Percentiles rank a stretch among this genome's conserved stretches.
Conservation (phyloP, 2,888 invertebrate species). For the Synanthedon vespiformis region DNA sequence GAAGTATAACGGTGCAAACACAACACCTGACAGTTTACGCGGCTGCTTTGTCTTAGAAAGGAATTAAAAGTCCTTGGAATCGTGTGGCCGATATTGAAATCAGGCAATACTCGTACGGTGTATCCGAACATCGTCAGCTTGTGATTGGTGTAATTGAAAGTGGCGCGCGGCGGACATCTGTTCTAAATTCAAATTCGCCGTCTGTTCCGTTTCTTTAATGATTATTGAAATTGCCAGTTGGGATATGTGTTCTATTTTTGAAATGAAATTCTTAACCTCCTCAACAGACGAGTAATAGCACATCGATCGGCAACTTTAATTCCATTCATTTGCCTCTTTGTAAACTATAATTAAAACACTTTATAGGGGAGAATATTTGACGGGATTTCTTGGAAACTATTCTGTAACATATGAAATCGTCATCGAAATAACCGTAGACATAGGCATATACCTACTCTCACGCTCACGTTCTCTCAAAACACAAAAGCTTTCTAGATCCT, state of each 20-base stretch:
- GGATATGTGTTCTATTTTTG: slow-evolving; percentile 47
- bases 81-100: slow-evolving; percentile 39
- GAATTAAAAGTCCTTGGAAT: slow-evolving; percentile 17
- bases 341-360: too few species aligned
- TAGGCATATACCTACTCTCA: too few species aligned
- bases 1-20: background rate
- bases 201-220: slow-evolving; percentile 49
- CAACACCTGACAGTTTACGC: background rate
- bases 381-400: too few species aligned
- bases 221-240: slow-evolving; percentile 60
- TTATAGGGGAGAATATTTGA: too few species aligned
- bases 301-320: background rate
- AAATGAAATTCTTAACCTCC: slow-evolving; percentile 23
- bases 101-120: slow-evolving; percentile 20
- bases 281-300: background rate
- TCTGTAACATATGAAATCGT: too few species aligned
- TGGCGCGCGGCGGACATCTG: slow-evolving; percentile 35
- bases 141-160: slow-evolving; percentile 38
- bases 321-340: background rate
- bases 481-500: too few species aligned
- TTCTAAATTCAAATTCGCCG: slow-evolving; percentile 37
- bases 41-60: background rate
- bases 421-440: too few species aligned
- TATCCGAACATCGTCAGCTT: slow-evolving; percentile 27
- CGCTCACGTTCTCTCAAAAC: too few species aligned